These are phyloP conservation scores for Alectura lathami DNA, from an alignment of 2,113 vertebrate species.

Conservation along the genomic window DNA sequence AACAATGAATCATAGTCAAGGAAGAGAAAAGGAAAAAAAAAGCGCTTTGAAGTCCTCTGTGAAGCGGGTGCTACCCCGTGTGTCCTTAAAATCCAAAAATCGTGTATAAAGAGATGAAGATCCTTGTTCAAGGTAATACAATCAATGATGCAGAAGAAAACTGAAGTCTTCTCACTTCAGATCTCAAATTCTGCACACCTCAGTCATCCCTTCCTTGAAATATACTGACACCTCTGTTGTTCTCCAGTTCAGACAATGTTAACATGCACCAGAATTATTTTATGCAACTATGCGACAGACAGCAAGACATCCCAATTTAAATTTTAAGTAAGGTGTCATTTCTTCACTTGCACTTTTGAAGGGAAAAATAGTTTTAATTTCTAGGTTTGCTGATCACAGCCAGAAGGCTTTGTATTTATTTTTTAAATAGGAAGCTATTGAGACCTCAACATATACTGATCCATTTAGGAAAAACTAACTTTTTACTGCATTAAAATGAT, in stretches of 20 bases:
- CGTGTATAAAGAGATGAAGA: neutral
- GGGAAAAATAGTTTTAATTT: neutral
- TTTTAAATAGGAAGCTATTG: neutral
- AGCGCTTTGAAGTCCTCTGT: neutral
- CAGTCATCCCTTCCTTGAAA: neutral
- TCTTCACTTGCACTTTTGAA: neutral
- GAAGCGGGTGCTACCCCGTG: neutral
- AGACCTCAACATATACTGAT: neutral
- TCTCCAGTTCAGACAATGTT: neutral
- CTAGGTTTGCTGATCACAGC: neutral
- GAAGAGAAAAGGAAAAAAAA: neutral
- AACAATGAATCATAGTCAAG: neutral
- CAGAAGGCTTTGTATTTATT: neutral
- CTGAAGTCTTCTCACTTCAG: neutral
- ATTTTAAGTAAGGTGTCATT: neutral
- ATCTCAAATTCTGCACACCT: neutral
- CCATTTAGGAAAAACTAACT: neutral
- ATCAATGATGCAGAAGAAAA: neutral
- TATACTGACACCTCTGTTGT: neutral
- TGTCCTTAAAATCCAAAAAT: neutral
- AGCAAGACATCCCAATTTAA: neutral
- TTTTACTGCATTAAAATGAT: neutral
- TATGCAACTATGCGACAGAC: neutral
- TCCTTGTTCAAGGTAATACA: neutral
- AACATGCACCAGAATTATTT: neutral